Percentiles rank a stretch among this genome's conserved stretches.
Evolutionary conservation across 1,140 invertebrate genomes (phyloP).

Genomic region (Globodera rostochiensis): DNA sequence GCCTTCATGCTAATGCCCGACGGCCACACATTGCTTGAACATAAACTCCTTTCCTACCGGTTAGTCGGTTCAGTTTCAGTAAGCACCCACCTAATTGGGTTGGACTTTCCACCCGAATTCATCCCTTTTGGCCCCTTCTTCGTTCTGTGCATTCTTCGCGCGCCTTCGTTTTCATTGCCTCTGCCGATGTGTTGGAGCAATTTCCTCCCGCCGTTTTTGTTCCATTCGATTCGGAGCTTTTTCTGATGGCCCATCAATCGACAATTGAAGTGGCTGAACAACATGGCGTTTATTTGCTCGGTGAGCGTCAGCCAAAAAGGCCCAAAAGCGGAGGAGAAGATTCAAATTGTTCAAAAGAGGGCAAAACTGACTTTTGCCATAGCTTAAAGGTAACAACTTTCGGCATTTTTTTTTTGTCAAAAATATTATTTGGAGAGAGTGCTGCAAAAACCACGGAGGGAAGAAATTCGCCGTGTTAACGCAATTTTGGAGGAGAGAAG

Average conservation of each 20-base stretch:
- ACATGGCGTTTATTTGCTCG: conserved; percentile 27
- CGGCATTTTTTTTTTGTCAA: neutral
- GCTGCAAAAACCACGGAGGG: neutral
- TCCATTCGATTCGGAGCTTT: neutral
- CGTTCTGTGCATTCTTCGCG: neutral
- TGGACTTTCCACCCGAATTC: neutral
- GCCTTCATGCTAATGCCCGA: conserved; percentile 31
- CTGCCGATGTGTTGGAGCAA: conserved; percentile 25
- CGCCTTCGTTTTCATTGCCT: conserved; percentile 22
- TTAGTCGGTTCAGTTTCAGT: neutral
- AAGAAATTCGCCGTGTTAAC: neutral
- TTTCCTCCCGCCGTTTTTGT: conserved; percentile 13
- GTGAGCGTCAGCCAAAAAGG: neutral
- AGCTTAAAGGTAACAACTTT: neutral
- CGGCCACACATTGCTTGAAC: conserved; percentile 16
- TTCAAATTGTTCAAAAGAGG: neutral
- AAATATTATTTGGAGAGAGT: neutral
- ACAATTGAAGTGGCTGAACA: conserved; percentile 12
- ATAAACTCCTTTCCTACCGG: conserved; percentile 23
- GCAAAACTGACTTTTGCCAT: neutral
- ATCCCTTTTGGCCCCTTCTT: conserved; percentile 15
- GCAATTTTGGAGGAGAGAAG: neutral
- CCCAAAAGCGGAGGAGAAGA: neutral
- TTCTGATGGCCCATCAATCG: conserved; percentile 27
- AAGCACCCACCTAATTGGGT: neutral